phyloP scores from a whole-genome alignment of 1,140 invertebrate genomes.

The Pogonomyrmex californicus region DNA sequence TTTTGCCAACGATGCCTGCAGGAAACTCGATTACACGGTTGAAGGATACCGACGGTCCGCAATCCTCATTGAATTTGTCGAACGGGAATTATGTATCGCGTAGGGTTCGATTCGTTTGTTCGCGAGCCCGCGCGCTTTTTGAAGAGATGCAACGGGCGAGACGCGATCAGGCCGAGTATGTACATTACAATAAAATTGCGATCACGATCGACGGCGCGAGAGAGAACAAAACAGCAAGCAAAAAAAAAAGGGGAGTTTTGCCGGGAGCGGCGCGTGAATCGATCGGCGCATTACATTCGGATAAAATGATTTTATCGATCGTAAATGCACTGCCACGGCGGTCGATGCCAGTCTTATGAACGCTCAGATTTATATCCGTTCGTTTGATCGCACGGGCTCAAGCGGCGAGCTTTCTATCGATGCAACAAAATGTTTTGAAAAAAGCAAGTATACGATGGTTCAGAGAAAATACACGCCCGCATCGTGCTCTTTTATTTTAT shows the following conservation, averaged over 20 bases:
- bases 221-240: background rate
- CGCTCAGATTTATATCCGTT: conserved; percentile 71
- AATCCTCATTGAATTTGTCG: conserved; percentile 80
- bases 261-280: conserved; percentile 67
- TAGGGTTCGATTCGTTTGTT: conserved; percentile 39
- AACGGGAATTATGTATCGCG: conserved; percentile 76
- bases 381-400: background rate
- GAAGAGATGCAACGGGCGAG: conserved; percentile 28
- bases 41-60: conserved; percentile 73
- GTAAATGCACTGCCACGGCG: conserved; percentile 69
- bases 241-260: conserved; percentile 51
- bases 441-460: conserved; percentile 13
- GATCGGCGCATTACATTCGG: conserved; percentile 74
- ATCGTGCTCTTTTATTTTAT: conserved; percentile 44
- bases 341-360: conserved; percentile 68
- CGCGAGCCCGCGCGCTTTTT: conserved; percentile 20
- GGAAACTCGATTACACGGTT: conserved; percentile 77
- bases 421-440: conserved; percentile 64
- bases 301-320: conserved; percentile 80
- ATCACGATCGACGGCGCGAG: conserved; percentile 63
- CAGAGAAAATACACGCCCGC: conserved; percentile 8
- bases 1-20: conserved; percentile 63
- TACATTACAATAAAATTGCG: conserved; percentile 75
- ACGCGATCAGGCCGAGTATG: conserved; percentile 46
- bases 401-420: conserved; percentile 9